phyloP scores from a whole-genome alignment of 2,797 vertebrate species.

The Amazona ochrocephala region DNA sequence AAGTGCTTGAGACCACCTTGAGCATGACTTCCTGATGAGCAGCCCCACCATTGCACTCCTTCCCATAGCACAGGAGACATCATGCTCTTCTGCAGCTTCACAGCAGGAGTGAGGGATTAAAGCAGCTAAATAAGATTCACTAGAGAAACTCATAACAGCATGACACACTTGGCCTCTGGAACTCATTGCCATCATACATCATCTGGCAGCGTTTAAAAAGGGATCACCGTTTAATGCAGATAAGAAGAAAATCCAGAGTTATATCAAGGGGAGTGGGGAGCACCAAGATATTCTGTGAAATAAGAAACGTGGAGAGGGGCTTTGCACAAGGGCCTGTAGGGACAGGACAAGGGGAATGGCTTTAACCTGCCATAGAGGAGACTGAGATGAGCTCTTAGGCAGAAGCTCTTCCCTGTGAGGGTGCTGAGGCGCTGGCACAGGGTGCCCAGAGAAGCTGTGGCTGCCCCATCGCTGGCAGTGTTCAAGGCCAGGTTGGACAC shows the following conservation, averaged over 20 bases:
- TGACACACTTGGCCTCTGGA: slow-evolving; percentile 13
- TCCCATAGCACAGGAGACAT: rapidly evolving
- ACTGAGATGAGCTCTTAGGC: no score
- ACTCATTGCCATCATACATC: background rate
- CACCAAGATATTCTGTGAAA: background rate
- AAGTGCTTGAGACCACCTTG: background rate
- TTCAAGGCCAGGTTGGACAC: background rate
- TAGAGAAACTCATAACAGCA: background rate
- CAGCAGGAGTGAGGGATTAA: background rate
- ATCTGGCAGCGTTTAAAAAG: background rate
- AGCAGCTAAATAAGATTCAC: background rate
- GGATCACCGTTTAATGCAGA: background rate
- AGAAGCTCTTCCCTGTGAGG: no score
- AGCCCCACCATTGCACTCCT: background rate
- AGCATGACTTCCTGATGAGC: background rate
- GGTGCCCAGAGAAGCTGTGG: background rate
- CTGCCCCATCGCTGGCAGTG: background rate
- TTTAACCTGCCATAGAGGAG: background rate
- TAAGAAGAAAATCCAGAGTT: background rate
- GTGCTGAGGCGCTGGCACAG: no score
- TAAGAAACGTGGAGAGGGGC: background rate
- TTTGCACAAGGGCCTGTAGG: background rate
- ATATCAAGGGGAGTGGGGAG: background rate
- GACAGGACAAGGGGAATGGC: background rate
- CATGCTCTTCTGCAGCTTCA: background rate